Base-by-base conservation (phyloP, 2,797 vertebrate species). In the Acestrorhynchus altus region DNA sequence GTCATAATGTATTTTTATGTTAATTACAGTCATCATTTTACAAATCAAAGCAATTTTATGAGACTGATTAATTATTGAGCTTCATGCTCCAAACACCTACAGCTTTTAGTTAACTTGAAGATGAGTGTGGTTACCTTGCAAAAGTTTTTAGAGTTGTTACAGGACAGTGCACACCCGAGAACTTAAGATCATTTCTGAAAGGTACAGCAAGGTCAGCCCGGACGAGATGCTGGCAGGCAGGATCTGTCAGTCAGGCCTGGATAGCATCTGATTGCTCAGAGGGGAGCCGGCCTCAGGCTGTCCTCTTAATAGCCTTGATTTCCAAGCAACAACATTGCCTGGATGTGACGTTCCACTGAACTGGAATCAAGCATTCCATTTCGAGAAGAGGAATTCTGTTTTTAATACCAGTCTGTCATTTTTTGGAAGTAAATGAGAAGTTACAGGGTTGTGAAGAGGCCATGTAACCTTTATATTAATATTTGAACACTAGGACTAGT, bases 221-320 rank as follows among this genome's bases (percentile, higher is more conserved):
- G 59, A 61, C 28, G 8, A 11, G 16, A n/a, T 61, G 59, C 59
- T 61, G 31, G 59, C 28, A 61, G 59, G 59, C 44, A 49, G 44
- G 46, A 51, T 49, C 44, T 51, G 42, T 49, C 46, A 49, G 31
- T 49, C 44, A n/a, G 65, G 16, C 24, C 40, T 46, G 63, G 11
- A 66, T 44, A 66, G 42, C 65, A 68, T 49, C 44, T 49, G 65
- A 51, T 35, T 26, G 65, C 44, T 51, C 15, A 31, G 65, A 26
- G 44, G 65, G 65, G 42, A 51, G 24, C 22, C 13, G 16, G 46
- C 65, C 22, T 12, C 40, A 26, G 42, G 59, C 59, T 42, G n/a
- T 40, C 24, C 22, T 49, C 46, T 4, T 12, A 24, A 20, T 28
- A 18, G 42, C 64, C 44, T 47, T 40, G 64, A 66, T 66, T 66